Conservation (phyloP, 2,113 vertebrate species). For the Otocyon megalotis region DNA sequence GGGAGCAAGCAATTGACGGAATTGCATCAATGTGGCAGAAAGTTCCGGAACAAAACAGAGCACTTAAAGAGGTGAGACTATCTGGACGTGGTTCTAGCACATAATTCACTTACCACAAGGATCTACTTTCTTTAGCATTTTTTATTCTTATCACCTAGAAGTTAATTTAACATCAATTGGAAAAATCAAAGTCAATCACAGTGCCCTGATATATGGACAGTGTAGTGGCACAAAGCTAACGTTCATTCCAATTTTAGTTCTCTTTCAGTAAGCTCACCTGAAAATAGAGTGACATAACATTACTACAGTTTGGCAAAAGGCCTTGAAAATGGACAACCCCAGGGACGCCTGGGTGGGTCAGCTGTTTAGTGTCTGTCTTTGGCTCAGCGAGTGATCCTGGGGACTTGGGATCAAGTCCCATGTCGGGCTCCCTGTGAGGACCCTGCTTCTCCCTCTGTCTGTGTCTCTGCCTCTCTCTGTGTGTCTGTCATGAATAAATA, state of each 20-base stretch:
- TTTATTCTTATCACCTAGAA: background rate
- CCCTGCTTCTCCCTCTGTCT: too few relatives aligned
- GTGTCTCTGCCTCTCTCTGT: too few relatives aligned
- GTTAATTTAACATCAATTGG: background rate
- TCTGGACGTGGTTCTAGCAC: background rate
- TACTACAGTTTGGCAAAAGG: background rate
- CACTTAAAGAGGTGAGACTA: background rate
- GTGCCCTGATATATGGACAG: background rate
- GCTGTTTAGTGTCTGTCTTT: too few relatives aligned
- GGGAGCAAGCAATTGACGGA: background rate
- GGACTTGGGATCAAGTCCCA: too few relatives aligned
- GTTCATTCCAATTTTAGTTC: background rate
- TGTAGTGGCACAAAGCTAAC: background rate
- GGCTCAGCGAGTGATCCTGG: too few relatives aligned
- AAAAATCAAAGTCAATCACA: background rate
- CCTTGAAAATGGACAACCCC: background rate
- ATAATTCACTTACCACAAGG: background rate
- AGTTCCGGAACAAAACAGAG: background rate
- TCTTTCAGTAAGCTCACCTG: background rate
- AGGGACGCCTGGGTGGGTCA: background rate
- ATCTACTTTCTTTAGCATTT: background rate
- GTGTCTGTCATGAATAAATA: too few relatives aligned
- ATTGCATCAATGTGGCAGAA: background rate
- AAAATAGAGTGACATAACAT: background rate
- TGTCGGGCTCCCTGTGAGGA: too few relatives aligned